A percentile compares a stretch with the other conserved stretches of the same genome.
phyloP scores from a whole-genome alignment of 2,888 invertebrate genomes.

The Corbicula japonica region DNA sequence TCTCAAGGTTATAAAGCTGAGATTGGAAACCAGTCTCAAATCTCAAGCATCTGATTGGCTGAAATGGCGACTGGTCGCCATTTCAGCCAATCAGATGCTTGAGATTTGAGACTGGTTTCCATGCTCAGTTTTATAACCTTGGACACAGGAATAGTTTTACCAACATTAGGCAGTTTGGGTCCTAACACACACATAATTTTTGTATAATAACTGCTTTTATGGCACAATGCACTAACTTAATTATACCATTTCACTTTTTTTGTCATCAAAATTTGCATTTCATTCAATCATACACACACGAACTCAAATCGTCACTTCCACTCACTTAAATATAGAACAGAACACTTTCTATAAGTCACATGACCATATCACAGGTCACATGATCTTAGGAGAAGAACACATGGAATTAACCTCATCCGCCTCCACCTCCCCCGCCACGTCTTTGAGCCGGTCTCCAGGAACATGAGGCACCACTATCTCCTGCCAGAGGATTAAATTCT shows the following conservation, averaged over 20 bases:
- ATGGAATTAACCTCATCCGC: slow-evolving; percentile 77
- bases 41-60: too few relatives aligned
- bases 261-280: neutral
- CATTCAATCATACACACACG: neutral
- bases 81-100: too few relatives aligned
- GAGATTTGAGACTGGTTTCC: too few relatives aligned
- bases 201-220: neutral
- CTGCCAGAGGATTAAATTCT: slow-evolving; percentile 73
- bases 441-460: slow-evolving; percentile 62
- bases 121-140: too few relatives aligned
- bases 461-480: slow-evolving; percentile 61
- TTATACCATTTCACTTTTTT: too few relatives aligned
- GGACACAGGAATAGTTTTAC: too few relatives aligned
- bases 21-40: too few relatives aligned
- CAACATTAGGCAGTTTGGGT: too few relatives aligned
- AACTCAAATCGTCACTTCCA: neutral
- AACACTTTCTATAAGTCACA: slow-evolving; percentile 22
- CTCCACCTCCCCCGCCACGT: slow-evolving; percentile 66
- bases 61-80: too few relatives aligned
- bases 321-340: slow-evolving; percentile 20
- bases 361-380: slow-evolving; percentile 21
- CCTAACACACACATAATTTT: neutral
- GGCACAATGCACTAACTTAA: neutral
- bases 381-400: slow-evolving; percentile 51
- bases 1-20: too few relatives aligned